These are phyloP conservation scores for Parauchenoglanis ngamensis DNA, from an alignment of 2,797 vertebrate genomes.

Conservation along the genomic window DNA sequence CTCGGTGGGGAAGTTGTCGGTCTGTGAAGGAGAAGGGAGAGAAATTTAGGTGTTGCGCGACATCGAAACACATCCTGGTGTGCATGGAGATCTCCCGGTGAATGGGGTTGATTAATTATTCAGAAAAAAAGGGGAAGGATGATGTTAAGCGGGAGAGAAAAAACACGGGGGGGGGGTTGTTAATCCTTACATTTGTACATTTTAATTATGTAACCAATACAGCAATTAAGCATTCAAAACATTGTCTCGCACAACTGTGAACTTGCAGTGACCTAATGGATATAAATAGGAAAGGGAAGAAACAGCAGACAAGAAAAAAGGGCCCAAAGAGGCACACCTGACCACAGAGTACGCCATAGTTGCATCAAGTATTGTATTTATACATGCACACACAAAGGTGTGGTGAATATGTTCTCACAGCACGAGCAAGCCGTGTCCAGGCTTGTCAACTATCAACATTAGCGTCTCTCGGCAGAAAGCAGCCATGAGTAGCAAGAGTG, in stretches of 20 bases:
- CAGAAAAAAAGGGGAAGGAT: conserved; percentile 52
- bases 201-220: conserved; percentile 83
- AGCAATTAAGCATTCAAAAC: conserved; percentile 83
- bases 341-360: not conserved
- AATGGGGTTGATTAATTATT: conserved; percentile 90
- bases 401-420: not conserved
- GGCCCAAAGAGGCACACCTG: not conserved
- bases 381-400: not conserved
- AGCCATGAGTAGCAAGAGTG: not conserved
- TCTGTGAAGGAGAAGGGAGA: conserved; percentile 92
- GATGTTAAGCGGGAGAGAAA: not conserved
- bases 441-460: not conserved
- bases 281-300: conserved; percentile 70
- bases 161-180: conserved; percentile 56
- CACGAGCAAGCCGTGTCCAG: not conserved
- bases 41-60: conserved; percentile 82
- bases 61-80: conserved; percentile 83
- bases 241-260: conserved; percentile 77
- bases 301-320: not conserved
- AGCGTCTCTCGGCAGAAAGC: not conserved
- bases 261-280: conserved; percentile 83
- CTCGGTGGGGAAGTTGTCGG: conserved; percentile 99
- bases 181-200: conserved; percentile 82
- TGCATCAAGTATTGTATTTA: not conserved
- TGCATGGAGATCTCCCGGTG: conserved; percentile 87